A percentile compares a stretch with the other conserved stretches of the same genome.
Evolutionary conservation across 1,140 invertebrate genomes (phyloP).

Genomic region (Orius insidiosus): DNA sequence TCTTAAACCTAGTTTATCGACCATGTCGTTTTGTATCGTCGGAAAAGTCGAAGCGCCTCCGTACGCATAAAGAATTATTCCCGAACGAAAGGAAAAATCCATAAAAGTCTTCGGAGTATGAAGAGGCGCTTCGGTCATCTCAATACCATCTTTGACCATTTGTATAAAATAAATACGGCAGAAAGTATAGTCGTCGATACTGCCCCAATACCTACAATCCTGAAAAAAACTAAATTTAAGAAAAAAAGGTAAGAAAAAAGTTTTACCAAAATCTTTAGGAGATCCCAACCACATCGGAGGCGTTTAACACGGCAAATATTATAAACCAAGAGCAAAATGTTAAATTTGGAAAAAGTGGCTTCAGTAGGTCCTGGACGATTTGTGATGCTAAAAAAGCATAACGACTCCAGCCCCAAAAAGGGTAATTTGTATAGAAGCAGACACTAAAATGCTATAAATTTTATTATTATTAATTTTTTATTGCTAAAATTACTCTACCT

Average conservation of each 20-base stretch:
- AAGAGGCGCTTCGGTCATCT: slow-evolving; percentile 24
- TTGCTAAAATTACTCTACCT: slow-evolving; percentile 28
- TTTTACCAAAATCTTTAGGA: slow-evolving; percentile 53
- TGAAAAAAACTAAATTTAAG: slow-evolving; percentile 18
- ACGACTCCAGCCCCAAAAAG: slow-evolving; percentile 51
- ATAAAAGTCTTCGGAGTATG: slow-evolving; percentile 22
- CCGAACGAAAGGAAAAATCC: slow-evolving; percentile 43
- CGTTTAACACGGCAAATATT: slow-evolving; percentile 36
- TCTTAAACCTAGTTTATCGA: slow-evolving; percentile 34
- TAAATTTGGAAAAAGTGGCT: slow-evolving; percentile 26
- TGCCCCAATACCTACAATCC: slow-evolving; percentile 34
- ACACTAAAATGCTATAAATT: slow-evolving; percentile 29
- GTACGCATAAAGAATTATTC: slow-evolving; percentile 45
- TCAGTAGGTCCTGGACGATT: slow-evolving; percentile 38
- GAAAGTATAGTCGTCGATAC: slow-evolving; percentile 35
- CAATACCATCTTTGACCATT: slow-evolving; percentile 30
- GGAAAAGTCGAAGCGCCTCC: slow-evolving; percentile 49
- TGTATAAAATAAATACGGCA: slow-evolving; percentile 38
- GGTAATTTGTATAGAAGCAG: slow-evolving; percentile 37
- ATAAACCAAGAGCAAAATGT: slow-evolving; percentile 44
- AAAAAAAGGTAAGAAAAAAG: slow-evolving; percentile 5
- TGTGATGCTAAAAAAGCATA: slow-evolving; percentile 48
- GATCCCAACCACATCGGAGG: slow-evolving; percentile 50
- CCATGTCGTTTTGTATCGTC: slow-evolving; percentile 52
- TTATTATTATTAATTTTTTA: neutral